Evolutionary conservation across 2,797 vertebrate genomes (phyloP).

Genomic region (Phrynocephalus forsythii): DNA sequence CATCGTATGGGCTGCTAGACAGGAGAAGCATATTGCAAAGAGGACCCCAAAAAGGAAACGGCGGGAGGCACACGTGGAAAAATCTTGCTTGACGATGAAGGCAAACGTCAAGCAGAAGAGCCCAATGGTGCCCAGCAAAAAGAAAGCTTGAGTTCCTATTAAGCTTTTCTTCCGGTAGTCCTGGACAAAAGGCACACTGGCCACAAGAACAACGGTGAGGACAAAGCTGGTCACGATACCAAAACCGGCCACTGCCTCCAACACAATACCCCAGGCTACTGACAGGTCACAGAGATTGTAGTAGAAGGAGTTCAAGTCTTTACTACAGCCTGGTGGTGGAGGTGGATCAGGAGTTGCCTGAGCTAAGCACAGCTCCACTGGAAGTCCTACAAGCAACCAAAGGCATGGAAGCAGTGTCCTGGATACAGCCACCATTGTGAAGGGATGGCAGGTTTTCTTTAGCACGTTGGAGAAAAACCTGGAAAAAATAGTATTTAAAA

Average conservation of each 20-base stretch:
- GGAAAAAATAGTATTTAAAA: slow-evolving; percentile 6
- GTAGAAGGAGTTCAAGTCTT: slow-evolving; percentile 84
- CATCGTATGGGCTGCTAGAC: slow-evolving; percentile 85
- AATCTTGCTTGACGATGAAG: slow-evolving; percentile 88
- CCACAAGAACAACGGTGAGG: slow-evolving; percentile 87
- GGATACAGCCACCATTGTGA: slow-evolving; percentile 47
- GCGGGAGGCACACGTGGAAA: slow-evolving; percentile 88
- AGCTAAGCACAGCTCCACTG: slow-evolving; percentile 48
- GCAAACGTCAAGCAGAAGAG: slow-evolving; percentile 93
- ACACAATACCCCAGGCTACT: slow-evolving; percentile 87
- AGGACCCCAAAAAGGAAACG: slow-evolving; percentile 94
- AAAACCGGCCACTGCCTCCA: slow-evolving; percentile 86
- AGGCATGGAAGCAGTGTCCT: slow-evolving; percentile 25
- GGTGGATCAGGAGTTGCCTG: slow-evolving; percentile 51
- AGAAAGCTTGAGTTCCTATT: slow-evolving; percentile 82
- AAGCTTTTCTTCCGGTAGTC: slow-evolving; percentile 80
- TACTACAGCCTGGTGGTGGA: slow-evolving; percentile 81
- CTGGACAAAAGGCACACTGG: slow-evolving; percentile 87
- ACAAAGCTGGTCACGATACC: slow-evolving; percentile 84
- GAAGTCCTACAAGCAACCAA: slow-evolving; percentile 56
- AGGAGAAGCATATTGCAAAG: slow-evolving; percentile 91
- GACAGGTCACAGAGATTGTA: slow-evolving; percentile 90
- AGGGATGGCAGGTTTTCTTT: slow-evolving; percentile 42
- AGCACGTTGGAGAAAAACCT: slow-evolving; percentile 38
- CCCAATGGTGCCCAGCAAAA: slow-evolving; percentile 86